Conservation (phyloP, 1,140 invertebrate species). For the Trichonephila clavata region DNA sequence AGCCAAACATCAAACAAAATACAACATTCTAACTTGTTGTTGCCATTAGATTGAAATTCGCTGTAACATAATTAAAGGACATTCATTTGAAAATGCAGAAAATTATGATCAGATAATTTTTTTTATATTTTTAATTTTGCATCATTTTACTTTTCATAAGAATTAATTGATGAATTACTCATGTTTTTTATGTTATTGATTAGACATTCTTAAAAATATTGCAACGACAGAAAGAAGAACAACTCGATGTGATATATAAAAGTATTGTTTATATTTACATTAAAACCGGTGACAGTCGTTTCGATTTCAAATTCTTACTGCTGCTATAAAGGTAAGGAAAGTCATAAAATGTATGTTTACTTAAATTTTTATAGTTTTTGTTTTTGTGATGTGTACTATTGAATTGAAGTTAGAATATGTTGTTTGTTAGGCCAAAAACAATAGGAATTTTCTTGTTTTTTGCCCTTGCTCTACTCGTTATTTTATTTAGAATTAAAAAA, state of each 20-base stretch:
- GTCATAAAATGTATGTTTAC: not conserved
- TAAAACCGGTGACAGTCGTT: not conserved
- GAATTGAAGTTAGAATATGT: not conserved
- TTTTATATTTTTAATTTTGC: no score
- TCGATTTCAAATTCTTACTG: no score
- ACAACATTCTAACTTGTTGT: not conserved
- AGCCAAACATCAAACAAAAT: conserved; percentile 41
- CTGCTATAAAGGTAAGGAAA: not conserved
- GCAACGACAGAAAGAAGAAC: not conserved
- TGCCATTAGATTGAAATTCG: not conserved
- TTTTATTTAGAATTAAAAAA: not conserved
- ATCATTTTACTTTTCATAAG: not conserved
- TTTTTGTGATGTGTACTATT: not conserved
- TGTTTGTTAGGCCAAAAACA: not conserved
- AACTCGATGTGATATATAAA: not conserved
- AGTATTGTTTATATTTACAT: conserved; percentile 23
- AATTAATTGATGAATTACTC: not conserved
- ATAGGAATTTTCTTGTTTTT: not conserved
- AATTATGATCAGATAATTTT: not conserved
- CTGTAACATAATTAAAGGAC: not conserved
- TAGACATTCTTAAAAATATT: not conserved
- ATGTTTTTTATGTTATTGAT: not conserved
- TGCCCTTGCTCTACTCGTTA: not conserved
- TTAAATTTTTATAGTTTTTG: not conserved
- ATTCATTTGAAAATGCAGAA: not conserved